Evolutionary conservation across 2,888 invertebrate species (phyloP).

Genomic region (Xestia sexstrigata): DNA sequence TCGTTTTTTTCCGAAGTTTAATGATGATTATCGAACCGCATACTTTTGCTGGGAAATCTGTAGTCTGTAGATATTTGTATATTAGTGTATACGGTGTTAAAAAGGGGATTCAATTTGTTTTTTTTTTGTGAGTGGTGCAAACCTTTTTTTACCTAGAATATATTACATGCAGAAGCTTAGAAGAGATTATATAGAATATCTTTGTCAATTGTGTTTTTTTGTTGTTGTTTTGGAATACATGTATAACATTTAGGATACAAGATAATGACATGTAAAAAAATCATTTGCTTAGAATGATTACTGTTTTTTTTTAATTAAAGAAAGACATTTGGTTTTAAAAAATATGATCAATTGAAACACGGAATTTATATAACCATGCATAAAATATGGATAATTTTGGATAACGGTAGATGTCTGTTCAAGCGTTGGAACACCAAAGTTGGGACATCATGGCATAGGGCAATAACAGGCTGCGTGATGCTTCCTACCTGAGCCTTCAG

Average conservation of each 20-base stretch:
- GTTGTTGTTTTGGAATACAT: slow-evolving; percentile 5
- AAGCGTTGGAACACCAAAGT: slow-evolving; percentile 7
- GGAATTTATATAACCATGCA: slow-evolving; percentile 25
- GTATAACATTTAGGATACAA: neutral
- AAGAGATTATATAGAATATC: neutral
- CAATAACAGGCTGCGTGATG: slow-evolving; percentile 63
- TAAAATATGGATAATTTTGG: slow-evolving; percentile 1
- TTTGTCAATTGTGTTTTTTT: neutral
- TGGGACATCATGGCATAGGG: slow-evolving; percentile 8
- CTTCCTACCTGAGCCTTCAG: slow-evolving; percentile 72
- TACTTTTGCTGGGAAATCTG: neutral
- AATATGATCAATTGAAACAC: neutral
- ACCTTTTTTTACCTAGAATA: slow-evolving; percentile 20
- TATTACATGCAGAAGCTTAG: slow-evolving; percentile 48
- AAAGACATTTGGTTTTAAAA: neutral
- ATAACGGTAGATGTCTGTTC: neutral
- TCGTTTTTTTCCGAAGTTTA: neutral
- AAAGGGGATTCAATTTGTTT: too few relatives aligned
- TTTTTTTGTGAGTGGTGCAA: slow-evolving; percentile 1
- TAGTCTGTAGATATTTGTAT: neutral
- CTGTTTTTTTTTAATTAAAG: neutral
- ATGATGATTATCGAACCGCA: neutral
- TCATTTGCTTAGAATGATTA: neutral
- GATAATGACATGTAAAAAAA: neutral
- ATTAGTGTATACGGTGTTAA: neutral